A percentile compares a stretch with the other conserved stretches of the same genome.
These are phyloP conservation scores for Cherax quadricarinatus DNA, from an alignment of 1,140 invertebrate species.

Conservation along the genomic window DNA sequence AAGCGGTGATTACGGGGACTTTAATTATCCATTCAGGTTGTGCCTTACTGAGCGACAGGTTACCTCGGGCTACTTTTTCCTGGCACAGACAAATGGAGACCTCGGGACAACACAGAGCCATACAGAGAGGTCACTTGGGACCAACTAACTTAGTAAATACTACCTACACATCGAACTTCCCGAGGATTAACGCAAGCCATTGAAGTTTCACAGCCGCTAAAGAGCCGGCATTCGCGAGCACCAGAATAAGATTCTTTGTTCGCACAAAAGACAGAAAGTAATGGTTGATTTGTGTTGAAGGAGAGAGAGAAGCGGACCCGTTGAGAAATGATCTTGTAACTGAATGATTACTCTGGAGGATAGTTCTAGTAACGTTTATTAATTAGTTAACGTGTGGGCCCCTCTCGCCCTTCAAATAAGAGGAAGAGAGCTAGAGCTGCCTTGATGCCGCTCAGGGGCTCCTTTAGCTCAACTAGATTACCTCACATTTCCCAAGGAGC, in stretches of 20 bases:
- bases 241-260: conserved; percentile 24
- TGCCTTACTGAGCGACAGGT: conserved; percentile 70
- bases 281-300: conserved; percentile 1
- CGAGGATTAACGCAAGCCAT: not conserved
- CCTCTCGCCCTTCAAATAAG: too few relatives aligned
- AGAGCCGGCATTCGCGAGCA: conserved; percentile 10
- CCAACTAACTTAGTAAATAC: not conserved
- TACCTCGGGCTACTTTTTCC: conserved; percentile 55
- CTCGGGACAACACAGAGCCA: conserved; percentile 49
- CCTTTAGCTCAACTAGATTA: too few relatives aligned
- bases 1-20: conserved; percentile 60
- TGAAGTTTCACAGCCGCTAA: not conserved
- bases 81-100: conserved; percentile 62
- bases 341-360: conserved; percentile 6
- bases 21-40: conserved; percentile 69
- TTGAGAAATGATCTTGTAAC: conserved; percentile 11
- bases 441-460: too few relatives aligned
- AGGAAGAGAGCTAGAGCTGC: too few relatives aligned
- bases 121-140: not conserved
- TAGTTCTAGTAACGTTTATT: not conserved
- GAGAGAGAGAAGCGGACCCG: not conserved
- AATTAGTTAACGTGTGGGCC: not conserved
- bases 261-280: conserved; percentile 3
- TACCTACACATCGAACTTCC: not conserved
- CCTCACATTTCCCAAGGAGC: too few relatives aligned